phyloP scores from a whole-genome alignment of 2,888 invertebrate genomes.

The Synergus japonicus region DNA sequence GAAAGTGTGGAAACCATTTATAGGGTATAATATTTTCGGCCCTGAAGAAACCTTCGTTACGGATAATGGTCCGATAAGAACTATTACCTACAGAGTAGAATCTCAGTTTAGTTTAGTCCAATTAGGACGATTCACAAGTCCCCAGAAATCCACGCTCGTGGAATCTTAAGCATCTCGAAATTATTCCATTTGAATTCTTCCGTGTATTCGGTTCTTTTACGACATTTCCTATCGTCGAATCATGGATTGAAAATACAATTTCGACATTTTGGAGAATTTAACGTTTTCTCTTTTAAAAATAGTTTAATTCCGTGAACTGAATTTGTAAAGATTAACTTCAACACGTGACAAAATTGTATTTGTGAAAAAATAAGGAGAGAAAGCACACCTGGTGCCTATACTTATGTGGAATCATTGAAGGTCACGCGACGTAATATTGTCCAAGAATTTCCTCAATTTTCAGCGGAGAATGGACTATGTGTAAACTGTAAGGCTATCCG shows the following conservation, averaged over 20 bases:
- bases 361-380: neutral
- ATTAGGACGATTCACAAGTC: slow-evolving; percentile 61
- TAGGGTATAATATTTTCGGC: slow-evolving; percentile 63
- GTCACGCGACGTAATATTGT: slow-evolving; percentile 57
- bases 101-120: slow-evolving; percentile 61
- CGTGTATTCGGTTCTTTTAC: slow-evolving; percentile 46
- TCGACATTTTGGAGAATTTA: neutral
- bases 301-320: too few relatives aligned
- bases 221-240: neutral
- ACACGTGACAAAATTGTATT: neutral
- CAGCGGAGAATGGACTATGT: neutral
- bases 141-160: neutral
- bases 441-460: slow-evolving; percentile 54
- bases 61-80: slow-evolving; percentile 69
- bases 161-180: slow-evolving; percentile 53
- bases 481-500: neutral
- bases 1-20: slow-evolving; percentile 60
- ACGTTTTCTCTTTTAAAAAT: too few relatives aligned
- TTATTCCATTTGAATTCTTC: slow-evolving; percentile 52
- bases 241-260: neutral
- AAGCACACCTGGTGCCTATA: slow-evolving; percentile 58
- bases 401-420: slow-evolving; percentile 42
- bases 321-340: too few relatives aligned
- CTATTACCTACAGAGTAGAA: slow-evolving; percentile 59
- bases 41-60: slow-evolving; percentile 63